These are phyloP conservation scores for Monoplex corrugatus DNA, from an alignment of 2,888 invertebrate species.

Conservation along the genomic window DNA sequence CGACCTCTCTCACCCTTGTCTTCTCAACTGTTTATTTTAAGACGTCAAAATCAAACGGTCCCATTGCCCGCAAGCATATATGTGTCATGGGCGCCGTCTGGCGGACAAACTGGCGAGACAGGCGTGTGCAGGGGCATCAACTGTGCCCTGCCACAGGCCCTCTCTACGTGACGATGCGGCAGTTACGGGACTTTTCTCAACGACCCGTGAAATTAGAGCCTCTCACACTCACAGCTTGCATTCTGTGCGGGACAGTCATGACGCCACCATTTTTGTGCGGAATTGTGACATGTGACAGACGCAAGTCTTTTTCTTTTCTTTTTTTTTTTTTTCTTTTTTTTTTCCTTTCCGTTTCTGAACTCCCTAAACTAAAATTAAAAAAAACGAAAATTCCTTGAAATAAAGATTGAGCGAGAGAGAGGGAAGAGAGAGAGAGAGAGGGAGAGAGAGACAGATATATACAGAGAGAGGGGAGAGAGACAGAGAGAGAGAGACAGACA, in stretches of 20 bases:
- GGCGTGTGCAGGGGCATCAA: slow-evolving; percentile 4
- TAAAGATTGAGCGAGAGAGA: not conserved
- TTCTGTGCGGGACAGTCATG: not conserved
- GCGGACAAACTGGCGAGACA: slow-evolving; percentile 11
- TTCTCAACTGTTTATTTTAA: no score
- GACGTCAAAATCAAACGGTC: no score
- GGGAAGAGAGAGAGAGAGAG: not conserved
- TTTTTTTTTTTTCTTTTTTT: not conserved
- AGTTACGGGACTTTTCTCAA: slow-evolving; percentile 8
- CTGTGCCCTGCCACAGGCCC: not conserved
- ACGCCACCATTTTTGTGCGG: not conserved
- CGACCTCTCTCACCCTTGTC: no score
- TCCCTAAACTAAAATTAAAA: not conserved
- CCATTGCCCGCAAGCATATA: no score
- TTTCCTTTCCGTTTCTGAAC: not conserved
- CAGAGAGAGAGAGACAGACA: not conserved
- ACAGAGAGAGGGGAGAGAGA: no score
- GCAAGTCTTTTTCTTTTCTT: not conserved
- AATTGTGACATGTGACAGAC: not conserved
- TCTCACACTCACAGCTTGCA: slow-evolving; percentile 19
- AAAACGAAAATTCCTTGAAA: not conserved
- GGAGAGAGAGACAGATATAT: no score
- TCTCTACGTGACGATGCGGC: slow-evolving; percentile 2
- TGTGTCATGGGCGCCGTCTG: not conserved
- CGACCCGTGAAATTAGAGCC: slow-evolving; percentile 33